Conservation (phyloP, 2,888 invertebrate genomes). For the Zygothrica quintamaculata region DNA sequence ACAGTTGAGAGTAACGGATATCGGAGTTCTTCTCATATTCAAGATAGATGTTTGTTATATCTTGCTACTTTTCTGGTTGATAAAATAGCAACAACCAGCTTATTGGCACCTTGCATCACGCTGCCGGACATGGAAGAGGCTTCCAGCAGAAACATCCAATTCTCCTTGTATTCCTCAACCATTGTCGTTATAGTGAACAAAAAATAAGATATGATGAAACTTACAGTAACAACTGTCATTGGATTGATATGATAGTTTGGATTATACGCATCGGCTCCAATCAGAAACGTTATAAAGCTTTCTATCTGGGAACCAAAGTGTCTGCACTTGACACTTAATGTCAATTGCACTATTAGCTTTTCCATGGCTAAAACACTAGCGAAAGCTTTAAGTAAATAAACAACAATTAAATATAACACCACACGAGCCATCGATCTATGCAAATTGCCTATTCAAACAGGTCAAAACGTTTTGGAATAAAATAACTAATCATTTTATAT, state of each 20-base stretch:
- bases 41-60: slow-evolving; percentile 38
- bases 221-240: slow-evolving; percentile 1
- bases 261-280: slow-evolving; percentile 51
- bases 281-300: slow-evolving; percentile 21
- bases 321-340: no score
- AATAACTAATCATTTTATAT: no score
- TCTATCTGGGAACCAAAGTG: no score
- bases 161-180: slow-evolving; percentile 24
- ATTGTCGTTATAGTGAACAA: slow-evolving; percentile 46
- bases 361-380: no score
- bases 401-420: no score
- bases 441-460: no score
- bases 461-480: no score
- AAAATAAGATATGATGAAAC: slow-evolving; percentile 32
- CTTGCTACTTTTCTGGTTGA: slow-evolving; percentile 15
- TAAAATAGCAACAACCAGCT: slow-evolving; percentile 37
- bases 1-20: slow-evolving; percentile 20
- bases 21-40: slow-evolving; percentile 44
- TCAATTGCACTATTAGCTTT: no score
- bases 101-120: slow-evolving; percentile 51
- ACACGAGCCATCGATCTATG: no score
- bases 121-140: slow-evolving; percentile 57
- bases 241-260: slow-evolving; percentile 48
- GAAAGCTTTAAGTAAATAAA: no score
- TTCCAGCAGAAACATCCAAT: slow-evolving; percentile 52